phyloP scores from a whole-genome alignment of 2,888 invertebrate genomes.

The Phalangium opilio region DNA sequence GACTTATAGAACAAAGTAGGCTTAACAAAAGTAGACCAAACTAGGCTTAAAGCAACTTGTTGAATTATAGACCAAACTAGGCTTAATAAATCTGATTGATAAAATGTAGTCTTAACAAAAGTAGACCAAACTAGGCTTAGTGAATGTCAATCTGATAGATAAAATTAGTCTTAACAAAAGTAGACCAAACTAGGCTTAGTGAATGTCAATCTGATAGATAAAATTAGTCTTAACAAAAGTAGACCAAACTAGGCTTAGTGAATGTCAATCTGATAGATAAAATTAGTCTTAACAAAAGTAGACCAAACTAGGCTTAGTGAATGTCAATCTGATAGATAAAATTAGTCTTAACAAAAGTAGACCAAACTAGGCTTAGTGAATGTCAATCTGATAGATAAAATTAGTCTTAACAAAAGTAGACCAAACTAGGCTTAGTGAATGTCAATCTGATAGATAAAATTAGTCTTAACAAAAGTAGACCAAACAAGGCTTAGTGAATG shows the following conservation, averaged over 20 bases:
- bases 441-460: not conserved
- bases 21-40: not conserved
- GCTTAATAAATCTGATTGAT: slow-evolving; percentile 1
- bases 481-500: no score
- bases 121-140: not conserved
- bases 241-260: not conserved
- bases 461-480: not conserved
- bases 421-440: not conserved
- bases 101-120: not conserved
- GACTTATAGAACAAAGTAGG: not conserved
- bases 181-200: not conserved
- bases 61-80: no score
- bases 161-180: not conserved
- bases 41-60: not conserved
- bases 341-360: not conserved
- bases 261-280: not conserved
- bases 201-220: slow-evolving; percentile 1
- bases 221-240: not conserved
- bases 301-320: not conserved
- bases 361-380: not conserved
- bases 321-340: not conserved
- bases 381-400: slow-evolving; percentile 1
- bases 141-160: slow-evolving; percentile 1
- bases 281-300: not conserved
- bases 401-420: not conserved